phyloP scores from a whole-genome alignment of 2,113 vertebrate genomes.

The Mesoclemmys tuberculata region DNA sequence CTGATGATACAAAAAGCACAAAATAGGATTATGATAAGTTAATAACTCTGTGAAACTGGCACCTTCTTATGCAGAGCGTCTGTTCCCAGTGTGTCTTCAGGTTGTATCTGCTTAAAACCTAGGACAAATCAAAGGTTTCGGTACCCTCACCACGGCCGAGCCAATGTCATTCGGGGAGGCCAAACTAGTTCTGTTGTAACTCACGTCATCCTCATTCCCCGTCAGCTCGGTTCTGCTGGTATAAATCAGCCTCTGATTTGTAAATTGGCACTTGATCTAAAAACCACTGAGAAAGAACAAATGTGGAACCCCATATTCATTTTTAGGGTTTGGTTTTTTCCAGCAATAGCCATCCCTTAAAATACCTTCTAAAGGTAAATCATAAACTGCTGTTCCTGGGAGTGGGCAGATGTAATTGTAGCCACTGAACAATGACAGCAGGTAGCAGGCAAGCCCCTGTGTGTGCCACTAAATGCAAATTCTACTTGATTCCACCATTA shows the following conservation, averaged over 20 bases:
- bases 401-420: fast-evolving
- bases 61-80: background rate
- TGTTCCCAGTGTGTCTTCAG: background rate
- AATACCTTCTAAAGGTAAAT: background rate
- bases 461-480: background rate
- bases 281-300: background rate
- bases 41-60: fast-evolving
- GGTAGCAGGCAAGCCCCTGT: background rate
- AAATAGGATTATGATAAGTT: background rate
- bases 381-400: background rate
- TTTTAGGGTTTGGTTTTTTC: background rate
- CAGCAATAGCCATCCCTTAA: background rate
- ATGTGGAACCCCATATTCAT: background rate
- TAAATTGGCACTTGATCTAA: background rate
- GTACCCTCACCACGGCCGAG: background rate
- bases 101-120: background rate
- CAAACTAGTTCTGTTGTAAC: background rate
- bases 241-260: background rate
- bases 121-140: background rate
- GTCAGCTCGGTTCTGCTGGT: background rate
- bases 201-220: background rate
- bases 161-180: background rate
- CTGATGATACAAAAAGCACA: background rate
- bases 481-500: background rate
- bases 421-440: fast-evolving